Evolutionary conservation across 1,140 invertebrate species (phyloP).

Genomic region (Trichomalopsis sarcophagae): DNA sequence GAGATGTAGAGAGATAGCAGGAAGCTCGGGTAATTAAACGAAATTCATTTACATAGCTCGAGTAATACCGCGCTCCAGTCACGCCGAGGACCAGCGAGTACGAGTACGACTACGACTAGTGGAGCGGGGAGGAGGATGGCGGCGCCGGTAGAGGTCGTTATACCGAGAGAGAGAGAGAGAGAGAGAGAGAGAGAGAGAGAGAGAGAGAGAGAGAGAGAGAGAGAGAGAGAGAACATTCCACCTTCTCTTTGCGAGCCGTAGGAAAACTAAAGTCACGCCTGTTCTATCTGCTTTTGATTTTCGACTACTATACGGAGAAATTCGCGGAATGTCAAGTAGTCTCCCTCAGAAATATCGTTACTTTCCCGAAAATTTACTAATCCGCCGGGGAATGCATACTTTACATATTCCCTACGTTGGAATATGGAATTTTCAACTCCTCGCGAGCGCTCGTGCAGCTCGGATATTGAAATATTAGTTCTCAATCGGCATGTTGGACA

Average conservation of each 20-base stretch:
- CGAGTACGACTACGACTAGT: slow-evolving; percentile 9
- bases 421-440: neutral
- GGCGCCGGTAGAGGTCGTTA: slow-evolving; percentile 32
- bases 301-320: slow-evolving; percentile 31
- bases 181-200: too few relatives aligned
- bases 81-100: slow-evolving; percentile 31
- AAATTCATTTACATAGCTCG: slow-evolving; percentile 74
- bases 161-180: neutral
- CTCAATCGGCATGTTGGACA: neutral
- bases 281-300: slow-evolving; percentile 49
- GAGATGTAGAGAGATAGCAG: slow-evolving; percentile 40
- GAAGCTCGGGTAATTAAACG: slow-evolving; percentile 70
- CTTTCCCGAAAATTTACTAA: slow-evolving; percentile 24
- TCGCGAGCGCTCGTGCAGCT: neutral
- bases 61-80: slow-evolving; percentile 66
- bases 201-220: too few relatives aligned
- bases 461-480: neutral
- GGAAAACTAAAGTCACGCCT: slow-evolving; percentile 43
- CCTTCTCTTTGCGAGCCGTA: neutral
- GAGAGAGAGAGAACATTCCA: slow-evolving; percentile 37
- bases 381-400: slow-evolving; percentile 1
- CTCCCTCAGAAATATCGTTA: slow-evolving; percentile 14
- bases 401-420: neutral
- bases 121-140: neutral
- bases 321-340: slow-evolving; percentile 25